Conservation (phyloP, 2,888 invertebrate species). For the Dendrolimus pini region DNA sequence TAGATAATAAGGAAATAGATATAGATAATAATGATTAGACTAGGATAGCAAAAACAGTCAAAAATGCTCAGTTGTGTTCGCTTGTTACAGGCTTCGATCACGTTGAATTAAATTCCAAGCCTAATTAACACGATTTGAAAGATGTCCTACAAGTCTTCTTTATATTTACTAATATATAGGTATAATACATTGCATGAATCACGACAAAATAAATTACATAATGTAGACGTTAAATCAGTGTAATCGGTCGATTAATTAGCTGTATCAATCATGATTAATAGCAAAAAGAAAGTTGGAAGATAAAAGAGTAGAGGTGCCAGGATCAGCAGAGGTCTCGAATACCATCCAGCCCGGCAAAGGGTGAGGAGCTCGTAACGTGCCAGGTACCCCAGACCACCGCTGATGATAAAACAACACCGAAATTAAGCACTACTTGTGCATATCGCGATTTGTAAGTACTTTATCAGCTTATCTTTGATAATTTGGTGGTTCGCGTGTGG, state of each 20-base stretch:
- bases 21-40: too few relatives aligned
- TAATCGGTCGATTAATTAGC: conserved; percentile 48
- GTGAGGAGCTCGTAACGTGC: conserved; percentile 32
- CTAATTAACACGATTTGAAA: too few relatives aligned
- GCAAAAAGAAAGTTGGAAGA: conserved; percentile 53
- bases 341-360: conserved; percentile 58
- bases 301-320: conserved; percentile 58
- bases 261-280: conserved; percentile 61
- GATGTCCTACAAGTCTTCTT: too few relatives aligned
- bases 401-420: conserved; percentile 57
- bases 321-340: conserved; percentile 78
- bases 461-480: conserved; percentile 60
- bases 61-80: too few relatives aligned
- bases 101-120: too few relatives aligned
- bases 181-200: not conserved
- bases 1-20: too few relatives aligned
- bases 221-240: not conserved
- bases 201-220: not conserved
- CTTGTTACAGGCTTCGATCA: too few relatives aligned
- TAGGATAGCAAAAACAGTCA: too few relatives aligned
- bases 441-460: conserved; percentile 31
- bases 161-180: too few relatives aligned
- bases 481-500: conserved; percentile 24
- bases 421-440: conserved; percentile 39
- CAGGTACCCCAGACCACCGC: conserved; percentile 74